These are phyloP conservation scores for Semnopithecus entellus DNA, from an alignment of 2,113 vertebrate genomes.

Conservation along the genomic window DNA sequence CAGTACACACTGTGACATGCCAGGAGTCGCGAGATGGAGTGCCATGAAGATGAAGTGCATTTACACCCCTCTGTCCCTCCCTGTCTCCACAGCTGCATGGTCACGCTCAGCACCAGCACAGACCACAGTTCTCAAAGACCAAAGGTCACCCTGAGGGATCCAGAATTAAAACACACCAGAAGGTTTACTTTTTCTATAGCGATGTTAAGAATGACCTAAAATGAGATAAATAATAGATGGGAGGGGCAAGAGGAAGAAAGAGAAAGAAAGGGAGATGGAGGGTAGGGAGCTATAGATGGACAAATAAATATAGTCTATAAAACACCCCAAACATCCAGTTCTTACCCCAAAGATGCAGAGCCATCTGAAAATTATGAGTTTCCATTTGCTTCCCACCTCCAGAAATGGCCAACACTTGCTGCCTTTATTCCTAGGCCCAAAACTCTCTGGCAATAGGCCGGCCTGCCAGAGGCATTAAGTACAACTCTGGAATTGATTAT, in stretches of 20 bases:
- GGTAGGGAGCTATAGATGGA: background rate
- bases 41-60: background rate
- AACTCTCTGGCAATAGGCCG: too few relatives aligned
- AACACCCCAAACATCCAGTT: background rate
- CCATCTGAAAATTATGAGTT: background rate
- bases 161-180: background rate
- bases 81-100: background rate
- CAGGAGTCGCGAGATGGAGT: background rate
- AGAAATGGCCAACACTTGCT: background rate
- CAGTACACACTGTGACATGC: rapidly evolving
- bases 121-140: background rate
- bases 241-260: background rate
- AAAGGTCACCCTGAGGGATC: background rate
- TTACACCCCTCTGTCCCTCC: background rate
- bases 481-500: background rate
- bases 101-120: background rate
- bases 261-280: background rate
- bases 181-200: background rate
- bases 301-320: background rate
- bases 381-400: background rate
- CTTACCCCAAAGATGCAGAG: background rate
- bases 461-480: background rate
- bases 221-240: background rate
- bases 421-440: background rate
- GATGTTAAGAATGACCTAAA: too few relatives aligned